Conservation (phyloP, 2,888 invertebrate species). For the Eupithecia pulchellata region DNA sequence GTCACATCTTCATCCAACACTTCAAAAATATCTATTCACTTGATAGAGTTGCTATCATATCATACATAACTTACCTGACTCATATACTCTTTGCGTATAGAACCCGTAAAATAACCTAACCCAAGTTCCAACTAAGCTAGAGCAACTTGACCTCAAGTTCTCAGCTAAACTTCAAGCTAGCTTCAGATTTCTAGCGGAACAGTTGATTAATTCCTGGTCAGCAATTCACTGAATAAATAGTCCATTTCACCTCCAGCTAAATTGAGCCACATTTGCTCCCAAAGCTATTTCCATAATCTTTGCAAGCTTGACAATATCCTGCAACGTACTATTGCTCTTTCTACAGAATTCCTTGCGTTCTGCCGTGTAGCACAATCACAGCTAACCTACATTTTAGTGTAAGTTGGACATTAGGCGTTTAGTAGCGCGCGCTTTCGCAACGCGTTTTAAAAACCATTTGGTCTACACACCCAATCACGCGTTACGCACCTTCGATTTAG, state of each 20-base stretch:
- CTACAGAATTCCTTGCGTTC: not conserved
- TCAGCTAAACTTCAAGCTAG: conserved; percentile 4
- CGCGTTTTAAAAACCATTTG: not conserved
- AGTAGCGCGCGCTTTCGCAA: not conserved
- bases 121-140: not conserved
- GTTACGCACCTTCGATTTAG: too few species aligned
- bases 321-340: conserved; percentile 8
- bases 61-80: too few species aligned
- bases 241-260: conserved; percentile 2
- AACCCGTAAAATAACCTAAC: not conserved
- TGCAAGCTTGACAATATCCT: conserved; percentile 3
- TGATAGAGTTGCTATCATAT: too few species aligned
- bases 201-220: conserved; percentile 10
- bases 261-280: not conserved
- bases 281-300: conserved; percentile 7
- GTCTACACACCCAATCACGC: not conserved
- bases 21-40: too few species aligned
- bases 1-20: too few species aligned
- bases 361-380: conserved; percentile 1
- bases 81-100: too few species aligned
- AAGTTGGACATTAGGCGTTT: not conserved
- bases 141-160: not conserved
- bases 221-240: conserved; percentile 4
- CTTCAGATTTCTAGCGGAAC: not conserved
- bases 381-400: not conserved